phyloP scores from a whole-genome alignment of 2,113 vertebrate species.

The Leptobrachium leishanense region DNA sequence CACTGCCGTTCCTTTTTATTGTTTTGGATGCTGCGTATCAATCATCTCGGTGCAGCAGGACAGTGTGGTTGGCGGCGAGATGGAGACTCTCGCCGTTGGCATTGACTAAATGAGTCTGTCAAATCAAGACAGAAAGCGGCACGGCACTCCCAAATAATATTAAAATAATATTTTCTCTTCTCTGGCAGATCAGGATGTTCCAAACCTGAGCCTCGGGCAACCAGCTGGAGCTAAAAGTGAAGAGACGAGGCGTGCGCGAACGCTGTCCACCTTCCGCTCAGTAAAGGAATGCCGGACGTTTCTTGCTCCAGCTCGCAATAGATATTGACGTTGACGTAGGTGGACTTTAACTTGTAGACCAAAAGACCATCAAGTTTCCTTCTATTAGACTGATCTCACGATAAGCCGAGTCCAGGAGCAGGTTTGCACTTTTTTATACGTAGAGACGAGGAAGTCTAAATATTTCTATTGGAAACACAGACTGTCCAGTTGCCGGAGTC shows the following conservation, averaged over 20 bases:
- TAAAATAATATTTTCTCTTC: conserved; percentile 29
- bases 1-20: conserved; percentile 10
- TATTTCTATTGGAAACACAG: no score
- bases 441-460: no score
- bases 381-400: no score
- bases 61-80: background rate
- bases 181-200: conserved; percentile 6
- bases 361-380: no score
- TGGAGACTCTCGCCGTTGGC: conserved; percentile 4
- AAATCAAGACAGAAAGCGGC: conserved; percentile 6
- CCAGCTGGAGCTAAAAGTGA: background rate
- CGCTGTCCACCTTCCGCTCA: background rate
- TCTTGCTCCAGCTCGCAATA: no score
- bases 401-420: no score
- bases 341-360: no score
- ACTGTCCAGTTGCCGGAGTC: no score
- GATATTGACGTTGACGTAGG: no score
- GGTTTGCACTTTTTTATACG: no score
- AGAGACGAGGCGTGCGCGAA: background rate
- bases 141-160: conserved; percentile 12
- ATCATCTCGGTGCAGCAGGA: conserved; percentile 11
- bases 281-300: no score
- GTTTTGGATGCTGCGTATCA: background rate
- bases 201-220: background rate
- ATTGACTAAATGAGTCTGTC: conserved; percentile 9